Evolutionary conservation across 2,113 vertebrate genomes (phyloP).

Genomic region (Thunnus maccoyii): DNA sequence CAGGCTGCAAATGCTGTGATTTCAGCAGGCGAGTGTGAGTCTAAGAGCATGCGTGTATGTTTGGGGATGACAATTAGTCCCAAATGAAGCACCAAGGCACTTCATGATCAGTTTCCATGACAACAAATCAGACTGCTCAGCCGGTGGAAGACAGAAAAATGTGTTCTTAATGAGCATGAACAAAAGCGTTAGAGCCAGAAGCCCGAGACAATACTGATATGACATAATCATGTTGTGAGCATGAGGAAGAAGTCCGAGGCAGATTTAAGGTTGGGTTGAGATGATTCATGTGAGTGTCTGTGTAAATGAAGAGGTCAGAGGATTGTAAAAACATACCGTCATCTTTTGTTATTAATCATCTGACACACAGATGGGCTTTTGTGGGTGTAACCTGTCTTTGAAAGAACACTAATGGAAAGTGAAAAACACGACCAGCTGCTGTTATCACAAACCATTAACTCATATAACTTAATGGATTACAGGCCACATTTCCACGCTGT

Average conservation of each 20-base stretch:
- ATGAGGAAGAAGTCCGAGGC: constrained; percentile 11
- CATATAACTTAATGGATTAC: constrained; percentile 22
- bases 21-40: constrained; percentile 21
- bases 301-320: constrained; percentile 23
- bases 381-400: constrained; percentile 53
- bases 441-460: constrained; percentile 59
- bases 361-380: constrained; percentile 53
- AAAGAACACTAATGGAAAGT: constrained; percentile 46
- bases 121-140: constrained; percentile 71
- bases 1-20: constrained; percentile 42
- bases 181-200: constrained; percentile 47
- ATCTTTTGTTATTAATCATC: constrained; percentile 48
- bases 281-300: constrained; percentile 53
- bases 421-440: constrained; percentile 59
- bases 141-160: constrained; percentile 37
- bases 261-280: constrained; percentile 16
- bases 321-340: constrained; percentile 33
- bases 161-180: constrained; percentile 41
- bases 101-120: constrained; percentile 76
- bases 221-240: constrained; percentile 46
- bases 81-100: constrained; percentile 55
- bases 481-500: constrained; percentile 19
- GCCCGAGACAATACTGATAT: constrained; percentile 36
- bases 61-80: constrained; percentile 67
- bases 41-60: constrained; percentile 48